Base-by-base conservation (phyloP, 2,888 invertebrate species). In the Liodrosophila aerea region DNA sequence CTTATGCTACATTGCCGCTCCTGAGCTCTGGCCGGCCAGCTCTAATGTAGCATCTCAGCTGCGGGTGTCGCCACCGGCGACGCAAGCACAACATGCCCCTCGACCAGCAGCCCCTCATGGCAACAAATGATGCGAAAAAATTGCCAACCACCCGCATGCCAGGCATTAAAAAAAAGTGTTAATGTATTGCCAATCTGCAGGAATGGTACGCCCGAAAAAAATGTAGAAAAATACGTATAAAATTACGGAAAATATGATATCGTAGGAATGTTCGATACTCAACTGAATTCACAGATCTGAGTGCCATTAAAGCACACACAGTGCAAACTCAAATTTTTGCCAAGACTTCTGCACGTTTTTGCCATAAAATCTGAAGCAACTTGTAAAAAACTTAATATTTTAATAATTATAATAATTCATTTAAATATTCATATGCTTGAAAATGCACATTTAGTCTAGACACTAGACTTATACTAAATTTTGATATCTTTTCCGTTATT, bases 101-200 rank as follows among this genome's bases (percentile, higher is more conserved):
- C 15, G 27, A 34, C 5, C 51, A 41, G 37, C 22, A 22, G 22
- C 2, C 22, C 22, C 22, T 47, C 40, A 16, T 47, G 56, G 56
- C 68, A 81, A 64, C 85, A 86, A 82, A 82, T 86, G 86, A 84
- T 82, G 86, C 85, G 85, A 84, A 69, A 73, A 76, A 62, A 68
- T 61, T 69, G 68, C 62, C 57, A 59, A 46, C 72, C 76, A 80
- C 81, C 83, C 84, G 73, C 71, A 56, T 56, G 57, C 56, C 57
- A 52, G 44, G 61, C 77, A 60, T 27, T 56, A 15, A 62, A 63
- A 75, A 78, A 78, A 85, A 64, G 69, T 76, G 73, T 80, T 81
- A 81, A 81, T 81, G 73, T 80, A 68, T 80, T 83, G 68, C 34
- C 63, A 70, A 70, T 73, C 73, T 67, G 36, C 36, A 46, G 54